Percentiles rank a stretch among this genome's conserved stretches.
Conservation (phyloP, 1,140 invertebrate species). For the Coenobita brevimanus region DNA sequence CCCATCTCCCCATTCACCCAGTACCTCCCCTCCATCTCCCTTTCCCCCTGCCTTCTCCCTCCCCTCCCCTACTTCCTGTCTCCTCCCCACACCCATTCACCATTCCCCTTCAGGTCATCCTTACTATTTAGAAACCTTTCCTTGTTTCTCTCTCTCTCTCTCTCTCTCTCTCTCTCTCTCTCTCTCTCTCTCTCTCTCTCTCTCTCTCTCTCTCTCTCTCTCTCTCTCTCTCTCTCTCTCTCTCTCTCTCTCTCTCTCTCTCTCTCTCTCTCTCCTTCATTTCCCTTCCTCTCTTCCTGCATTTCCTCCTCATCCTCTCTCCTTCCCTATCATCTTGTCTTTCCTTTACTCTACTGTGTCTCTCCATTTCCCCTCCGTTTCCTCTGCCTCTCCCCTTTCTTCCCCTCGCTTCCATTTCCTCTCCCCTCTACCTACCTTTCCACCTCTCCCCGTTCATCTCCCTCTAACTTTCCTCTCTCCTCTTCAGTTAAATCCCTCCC, state of each 20-base stretch:
- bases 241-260: not conserved
- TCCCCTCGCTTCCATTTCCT: too few species aligned
- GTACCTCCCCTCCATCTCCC: too few species aligned
- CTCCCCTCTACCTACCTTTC: too few species aligned
- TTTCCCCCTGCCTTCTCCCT: too few species aligned
- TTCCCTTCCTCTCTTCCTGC: not conserved
- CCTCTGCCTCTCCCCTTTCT: too few species aligned
- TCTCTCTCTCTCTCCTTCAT: not conserved
- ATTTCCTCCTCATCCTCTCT: not conserved
- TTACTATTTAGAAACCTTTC: not conserved
- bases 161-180: not conserved
- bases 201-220: not conserved
- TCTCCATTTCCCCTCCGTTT: not conserved
- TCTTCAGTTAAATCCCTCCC: too few species aligned
- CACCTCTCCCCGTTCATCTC: too few species aligned
- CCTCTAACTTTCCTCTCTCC: too few species aligned
- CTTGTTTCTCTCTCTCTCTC: not conserved
- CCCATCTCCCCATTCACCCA: too few species aligned
- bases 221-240: not conserved
- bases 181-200: not conserved
- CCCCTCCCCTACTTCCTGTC: too few species aligned
- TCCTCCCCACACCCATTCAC: too few species aligned
- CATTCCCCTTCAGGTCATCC: too few species aligned
- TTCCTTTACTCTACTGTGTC: not conserved
- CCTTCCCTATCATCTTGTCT: not conserved